phyloP scores from a whole-genome alignment of 2,888 invertebrate species.

The Syrista parreyssii region DNA sequence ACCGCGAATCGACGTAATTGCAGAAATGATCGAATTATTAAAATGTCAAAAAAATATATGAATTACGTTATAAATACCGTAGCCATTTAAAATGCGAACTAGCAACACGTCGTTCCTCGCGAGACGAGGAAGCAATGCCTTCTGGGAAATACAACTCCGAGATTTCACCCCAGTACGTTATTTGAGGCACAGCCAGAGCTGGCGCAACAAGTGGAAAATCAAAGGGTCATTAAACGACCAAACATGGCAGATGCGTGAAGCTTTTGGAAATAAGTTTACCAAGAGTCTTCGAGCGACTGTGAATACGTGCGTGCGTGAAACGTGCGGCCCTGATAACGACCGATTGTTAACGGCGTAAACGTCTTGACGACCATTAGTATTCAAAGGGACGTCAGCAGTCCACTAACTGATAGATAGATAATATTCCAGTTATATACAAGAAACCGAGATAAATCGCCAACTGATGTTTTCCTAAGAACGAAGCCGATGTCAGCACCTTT shows the following conservation, averaged over 20 bases:
- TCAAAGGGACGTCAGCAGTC: neutral
- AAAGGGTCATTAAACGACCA: conserved; percentile 1
- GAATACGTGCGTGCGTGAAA: neutral
- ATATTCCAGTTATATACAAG: neutral
- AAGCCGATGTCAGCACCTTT: too few relatives aligned
- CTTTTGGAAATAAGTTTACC: neutral
- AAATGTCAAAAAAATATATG: neutral
- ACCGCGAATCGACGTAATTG: neutral
- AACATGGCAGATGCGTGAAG: neutral
- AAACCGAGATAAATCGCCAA: neutral
- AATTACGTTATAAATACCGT: neutral
- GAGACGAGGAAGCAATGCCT: neutral
- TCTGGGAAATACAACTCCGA: neutral
- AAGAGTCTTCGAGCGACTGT: neutral
- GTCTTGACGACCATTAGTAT: conserved; percentile 3
- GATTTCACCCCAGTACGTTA: neutral
- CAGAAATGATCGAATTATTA: neutral
- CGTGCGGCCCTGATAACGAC: neutral
- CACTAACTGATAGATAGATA: neutral
- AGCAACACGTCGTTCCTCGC: neutral
- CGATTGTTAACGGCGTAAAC: neutral
- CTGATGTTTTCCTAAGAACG: neutral
- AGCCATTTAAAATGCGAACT: neutral
- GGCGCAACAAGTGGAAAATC: conserved; percentile 16
- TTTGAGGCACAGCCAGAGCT: neutral